phyloP scores from a whole-genome alignment of 2,113 vertebrate genomes.

The Etia nguti region DNA sequence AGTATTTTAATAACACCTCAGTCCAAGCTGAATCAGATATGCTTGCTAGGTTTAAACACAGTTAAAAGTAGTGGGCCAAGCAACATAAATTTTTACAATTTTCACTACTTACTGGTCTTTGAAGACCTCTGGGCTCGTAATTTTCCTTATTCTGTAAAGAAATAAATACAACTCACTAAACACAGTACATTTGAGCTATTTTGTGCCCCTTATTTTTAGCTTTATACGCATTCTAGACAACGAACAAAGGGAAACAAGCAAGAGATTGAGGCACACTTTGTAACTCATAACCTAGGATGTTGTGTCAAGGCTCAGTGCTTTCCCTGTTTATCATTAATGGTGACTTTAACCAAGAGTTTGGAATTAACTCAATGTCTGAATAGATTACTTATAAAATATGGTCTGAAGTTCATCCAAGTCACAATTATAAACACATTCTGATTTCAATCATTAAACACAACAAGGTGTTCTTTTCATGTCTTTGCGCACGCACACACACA shows the following conservation, averaged over 20 bases:
- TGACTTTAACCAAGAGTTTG: not conserved
- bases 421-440: not conserved
- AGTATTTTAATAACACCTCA: not conserved
- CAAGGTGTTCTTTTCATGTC: not conserved
- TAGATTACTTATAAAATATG: not conserved
- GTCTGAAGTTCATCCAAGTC: not conserved
- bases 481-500: not conserved
- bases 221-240: not conserved
- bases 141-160: constrained; percentile 75
- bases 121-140: constrained; percentile 45
- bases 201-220: not conserved
- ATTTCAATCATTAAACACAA: not conserved
- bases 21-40: not conserved
- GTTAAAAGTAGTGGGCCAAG: not conserved
- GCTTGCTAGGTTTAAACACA: not conserved
- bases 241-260: not conserved
- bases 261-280: not conserved
- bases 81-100: not conserved
- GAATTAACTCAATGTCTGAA: not conserved
- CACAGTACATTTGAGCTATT: not conserved
- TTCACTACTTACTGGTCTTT: constrained; percentile 47
- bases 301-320: not conserved
- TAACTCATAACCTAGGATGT: not conserved
- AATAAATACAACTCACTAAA: not conserved
- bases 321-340: not conserved